Evolutionary conservation across 2,113 vertebrate species (phyloP), one percentile per base, ranked within the genome.

Genomic region (Pollachius pollachius): DNA sequence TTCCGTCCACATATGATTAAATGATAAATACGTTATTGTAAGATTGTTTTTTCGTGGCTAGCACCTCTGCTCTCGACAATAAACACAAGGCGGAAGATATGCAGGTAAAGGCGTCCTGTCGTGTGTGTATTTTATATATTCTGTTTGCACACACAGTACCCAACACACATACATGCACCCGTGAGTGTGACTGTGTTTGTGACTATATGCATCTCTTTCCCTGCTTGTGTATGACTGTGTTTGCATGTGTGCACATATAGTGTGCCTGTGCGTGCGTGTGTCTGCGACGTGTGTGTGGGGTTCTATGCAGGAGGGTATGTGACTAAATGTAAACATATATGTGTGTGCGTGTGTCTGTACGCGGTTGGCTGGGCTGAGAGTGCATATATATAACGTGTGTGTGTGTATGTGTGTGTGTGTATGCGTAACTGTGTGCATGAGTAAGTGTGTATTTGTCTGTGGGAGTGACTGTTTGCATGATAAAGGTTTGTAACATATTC

Each of bases 1-100:
- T 1, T 62, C 17, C 30, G 2, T 25, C n/a, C 2, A 52, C 0
- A 27, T 13, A 37, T 60, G 0, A 70, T 64, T 65, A 65, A 34
- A 74, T 67, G 62, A 66, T 23, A 70, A 74, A 74, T 1, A 0
- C 62, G 30, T 73, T 66, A 73, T 78, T 73, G 65, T 61, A 65
- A 65, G 63, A 70, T 13, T 11, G 52, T 18, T 56, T 54, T 70
- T 61, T 15, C 16, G 17, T 0, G 1, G 5, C 34, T 5, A 23
- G 41, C 34, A 15, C 9, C 1, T 0, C 68, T 78, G 64, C 76
- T 82, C 80, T 78, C 30, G 75, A 76, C 78, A 67, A 75, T 23
- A 48, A 2, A 5, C 65, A 65, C 59, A 62, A 63, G 27, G 65
- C 30, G 37, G 74, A 8, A 37, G 19, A 37, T 13, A 3, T 18